These are phyloP conservation scores for Ceratosolen fusciceps DNA, from an alignment of 1,140 invertebrate genomes.

Conservation along the genomic window DNA sequence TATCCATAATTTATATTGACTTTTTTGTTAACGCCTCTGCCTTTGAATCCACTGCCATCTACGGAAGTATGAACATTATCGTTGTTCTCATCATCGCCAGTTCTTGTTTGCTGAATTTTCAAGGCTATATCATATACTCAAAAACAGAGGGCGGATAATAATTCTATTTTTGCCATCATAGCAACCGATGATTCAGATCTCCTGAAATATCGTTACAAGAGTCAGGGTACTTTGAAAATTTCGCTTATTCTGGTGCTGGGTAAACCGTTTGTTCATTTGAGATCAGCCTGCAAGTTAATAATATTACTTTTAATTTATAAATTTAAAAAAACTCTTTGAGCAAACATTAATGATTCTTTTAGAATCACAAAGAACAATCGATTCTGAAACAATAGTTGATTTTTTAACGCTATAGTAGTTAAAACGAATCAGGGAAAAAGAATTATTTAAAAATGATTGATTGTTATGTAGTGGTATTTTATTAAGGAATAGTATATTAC, in stretches of 20 bases:
- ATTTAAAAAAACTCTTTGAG: background rate
- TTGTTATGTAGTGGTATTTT: too few species aligned
- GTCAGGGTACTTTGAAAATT: slow-evolving; percentile 64
- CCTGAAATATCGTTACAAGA: slow-evolving; percentile 63
- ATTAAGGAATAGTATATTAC: too few species aligned
- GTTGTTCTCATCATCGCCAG: background rate
- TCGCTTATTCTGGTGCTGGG: slow-evolving; percentile 35
- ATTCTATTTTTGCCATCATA: slow-evolving; percentile 62
- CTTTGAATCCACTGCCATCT: background rate
- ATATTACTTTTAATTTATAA: background rate
- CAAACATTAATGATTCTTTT: background rate
- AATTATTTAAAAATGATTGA: background rate
- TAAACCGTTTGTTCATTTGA: slow-evolving; percentile 4
- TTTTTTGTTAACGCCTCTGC: background rate
- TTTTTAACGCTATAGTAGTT: background rate
- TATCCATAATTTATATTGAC: slow-evolving; percentile 39
- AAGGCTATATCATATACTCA: background rate
- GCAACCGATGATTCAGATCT: slow-evolving; percentile 63
- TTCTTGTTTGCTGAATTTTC: slow-evolving; percentile 17
- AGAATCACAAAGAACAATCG: background rate
- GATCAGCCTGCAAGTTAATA: background rate
- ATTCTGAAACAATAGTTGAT: background rate
- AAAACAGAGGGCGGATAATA: slow-evolving; percentile 33
- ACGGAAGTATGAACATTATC: too few species aligned
- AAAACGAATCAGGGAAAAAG: background rate